phyloP scores from a whole-genome alignment of 1,140 invertebrate species.

The Drosophila ananassae region DNA sequence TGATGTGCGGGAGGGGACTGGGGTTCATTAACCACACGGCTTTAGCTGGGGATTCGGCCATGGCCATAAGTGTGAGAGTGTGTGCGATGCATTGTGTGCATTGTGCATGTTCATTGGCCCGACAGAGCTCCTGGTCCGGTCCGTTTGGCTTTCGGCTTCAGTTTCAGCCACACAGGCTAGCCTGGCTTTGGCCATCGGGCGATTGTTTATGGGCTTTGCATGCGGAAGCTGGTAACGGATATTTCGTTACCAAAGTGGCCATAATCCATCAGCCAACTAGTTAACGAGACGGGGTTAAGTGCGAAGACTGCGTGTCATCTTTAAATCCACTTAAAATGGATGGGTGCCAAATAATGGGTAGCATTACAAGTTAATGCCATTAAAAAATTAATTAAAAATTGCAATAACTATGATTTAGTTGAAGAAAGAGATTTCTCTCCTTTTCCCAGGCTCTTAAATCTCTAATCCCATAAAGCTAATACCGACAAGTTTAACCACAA shows the following conservation, averaged over 20 bases:
- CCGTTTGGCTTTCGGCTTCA: conserved; percentile 1
- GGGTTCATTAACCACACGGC: conserved; percentile 70
- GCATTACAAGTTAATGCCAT: not conserved
- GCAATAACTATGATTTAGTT: not conserved
- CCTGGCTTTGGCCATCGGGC: conserved; percentile 33
- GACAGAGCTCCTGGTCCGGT: conserved; percentile 33
- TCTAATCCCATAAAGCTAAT: not conserved
- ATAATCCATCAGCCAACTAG: conserved; percentile 50
- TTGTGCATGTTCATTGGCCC: conserved; percentile 45
- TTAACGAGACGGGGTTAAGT: conserved; percentile 25
- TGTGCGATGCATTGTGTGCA: conserved; percentile 12
- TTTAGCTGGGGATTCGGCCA: conserved; percentile 38
- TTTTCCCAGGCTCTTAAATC: not conserved
- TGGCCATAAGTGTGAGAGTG: conserved; percentile 51
- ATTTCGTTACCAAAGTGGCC: conserved; percentile 45
- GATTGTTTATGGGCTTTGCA: conserved; percentile 63
- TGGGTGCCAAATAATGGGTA: not conserved
- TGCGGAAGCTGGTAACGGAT: conserved; percentile 67
- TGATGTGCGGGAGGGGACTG: conserved; percentile 26
- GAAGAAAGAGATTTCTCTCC: not conserved
- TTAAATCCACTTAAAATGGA: conserved; percentile 15
- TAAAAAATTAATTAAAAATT: not conserved
- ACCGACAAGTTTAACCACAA: conserved; percentile 9
- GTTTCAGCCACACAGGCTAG: not conserved
- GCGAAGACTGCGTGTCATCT: conserved; percentile 21